Base-by-base conservation (phyloP, 2,113 vertebrate genomes). In the Peromyscus polionotus region DNA sequence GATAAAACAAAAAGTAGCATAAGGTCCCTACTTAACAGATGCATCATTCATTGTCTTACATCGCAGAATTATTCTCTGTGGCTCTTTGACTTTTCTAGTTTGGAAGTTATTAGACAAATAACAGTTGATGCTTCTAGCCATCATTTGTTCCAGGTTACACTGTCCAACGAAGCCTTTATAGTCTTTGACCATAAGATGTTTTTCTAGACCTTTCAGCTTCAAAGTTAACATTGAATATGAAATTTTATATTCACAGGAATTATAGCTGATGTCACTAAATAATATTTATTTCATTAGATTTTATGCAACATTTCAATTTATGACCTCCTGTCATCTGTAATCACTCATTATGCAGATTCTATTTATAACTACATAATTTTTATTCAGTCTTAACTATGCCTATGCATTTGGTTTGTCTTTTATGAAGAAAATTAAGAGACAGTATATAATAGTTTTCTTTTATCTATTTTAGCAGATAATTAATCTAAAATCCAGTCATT, bases 401-500 rank as follows among this genome's bases (percentile, higher is more conserved):
- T 90, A 0, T 94, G 45, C 63, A 45, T 92, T 93, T 93, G n/a
- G 14, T 83, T 91, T 96, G 51, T 94, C 83, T 97, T 92, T 93
- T 59, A 79, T 19, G 57, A 59, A 90, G 90, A 87, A 96, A 95
- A 90, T n/a, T 31, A 33, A 51, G 77, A 75, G 39, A n/a, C 6
- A 28, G 3, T 72, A 77, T 90, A 57, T 92, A 77, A 57, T 84
- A 1, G 73, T 75, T 33, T 13, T 39, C 59, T 88, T 20, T 42
- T 93, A 83, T 86, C 31, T 94, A 61, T 95, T 98, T 94, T 73
- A 90, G 54, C 42, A 93, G 36, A n/a, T 90, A 95, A 88, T 88
- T 95, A 90, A 73, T 61, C 57, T 94, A 72, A 61, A 80, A 88
- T 80, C 85, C 72, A 20, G 45, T 63, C 89, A n/a, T 90, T 95